Conservation (phyloP, 2,113 vertebrate genomes). For the Syrmaticus mikado region DNA sequence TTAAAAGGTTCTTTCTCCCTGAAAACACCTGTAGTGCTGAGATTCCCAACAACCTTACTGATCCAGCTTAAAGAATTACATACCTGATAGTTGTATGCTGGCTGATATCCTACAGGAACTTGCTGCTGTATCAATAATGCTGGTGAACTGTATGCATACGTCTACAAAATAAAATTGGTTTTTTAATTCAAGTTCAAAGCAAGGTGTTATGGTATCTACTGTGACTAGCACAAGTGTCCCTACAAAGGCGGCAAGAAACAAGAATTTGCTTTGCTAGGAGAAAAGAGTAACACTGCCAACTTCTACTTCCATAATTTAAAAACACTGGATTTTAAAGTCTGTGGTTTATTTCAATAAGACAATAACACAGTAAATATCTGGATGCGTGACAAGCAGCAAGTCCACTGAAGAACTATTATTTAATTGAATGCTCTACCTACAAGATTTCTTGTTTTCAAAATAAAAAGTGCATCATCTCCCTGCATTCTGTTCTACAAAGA, state of each 20-base stretch:
- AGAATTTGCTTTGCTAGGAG: too few relatives aligned
- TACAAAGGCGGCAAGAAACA: background rate
- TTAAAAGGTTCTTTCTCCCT: background rate
- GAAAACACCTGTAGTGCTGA: background rate
- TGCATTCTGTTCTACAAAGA: background rate
- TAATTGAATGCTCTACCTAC: background rate
- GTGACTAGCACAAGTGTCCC: background rate
- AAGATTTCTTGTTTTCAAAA: background rate
- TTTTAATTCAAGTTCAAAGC: background rate
- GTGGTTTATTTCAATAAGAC: background rate
- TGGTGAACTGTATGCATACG: conserved; percentile 84
- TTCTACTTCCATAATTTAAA: background rate
- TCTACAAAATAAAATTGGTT: conserved; percentile 73
- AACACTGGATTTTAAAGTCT: background rate
- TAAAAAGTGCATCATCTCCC: background rate
- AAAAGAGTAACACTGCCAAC: background rate
- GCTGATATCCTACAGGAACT: conserved; percentile 87
- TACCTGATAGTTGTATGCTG: conserved; percentile 90
- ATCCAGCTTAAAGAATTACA: background rate
- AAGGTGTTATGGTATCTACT: background rate
- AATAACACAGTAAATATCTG: background rate
- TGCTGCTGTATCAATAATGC: conserved; percentile 83
- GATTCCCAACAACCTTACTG: background rate
- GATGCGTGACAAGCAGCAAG: background rate
- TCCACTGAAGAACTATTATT: background rate